phyloP scores from a whole-genome alignment of 2,888 invertebrate species.

The Andricus curvator region DNA sequence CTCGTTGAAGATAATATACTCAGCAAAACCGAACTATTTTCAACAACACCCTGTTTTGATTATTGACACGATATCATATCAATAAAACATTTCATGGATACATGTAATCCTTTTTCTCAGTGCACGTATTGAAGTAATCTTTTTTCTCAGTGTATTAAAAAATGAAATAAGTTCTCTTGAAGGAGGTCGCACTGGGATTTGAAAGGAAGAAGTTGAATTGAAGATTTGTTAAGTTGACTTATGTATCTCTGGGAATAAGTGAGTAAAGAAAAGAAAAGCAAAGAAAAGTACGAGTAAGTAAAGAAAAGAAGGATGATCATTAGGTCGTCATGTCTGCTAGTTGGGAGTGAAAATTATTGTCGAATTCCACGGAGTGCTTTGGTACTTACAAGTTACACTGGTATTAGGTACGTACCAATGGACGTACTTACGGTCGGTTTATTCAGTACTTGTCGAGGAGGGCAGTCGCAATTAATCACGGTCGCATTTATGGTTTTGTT shows the following conservation, averaged over 20 bases:
- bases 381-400: conserved; percentile 44
- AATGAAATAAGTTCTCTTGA: neutral
- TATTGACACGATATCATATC: too few relatives aligned
- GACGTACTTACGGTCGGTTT: conserved; percentile 46
- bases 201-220: neutral
- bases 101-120: too few relatives aligned
- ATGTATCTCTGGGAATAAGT: neutral
- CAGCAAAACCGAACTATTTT: neutral
- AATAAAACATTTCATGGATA: too few relatives aligned
- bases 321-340: conserved; percentile 32
- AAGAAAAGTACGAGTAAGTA: neutral
- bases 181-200: neutral
- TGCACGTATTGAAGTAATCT: too few relatives aligned
- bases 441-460: conserved; percentile 44
- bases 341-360: conserved; percentile 51
- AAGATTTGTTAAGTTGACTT: neutral
- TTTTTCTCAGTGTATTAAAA: too few relatives aligned
- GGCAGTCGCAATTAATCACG: conserved; percentile 56
- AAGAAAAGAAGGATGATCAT: conserved; percentile 1
- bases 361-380: conserved; percentile 48
- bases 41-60: too few relatives aligned
- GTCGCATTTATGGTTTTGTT: conserved; percentile 58
- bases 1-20: neutral
- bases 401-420: conserved; percentile 50
- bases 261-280: neutral